A percentile compares a stretch with the other conserved stretches of the same genome.
phyloP scores from a whole-genome alignment of 2,797 vertebrate species.

The Pangasius mekongensis region DNA sequence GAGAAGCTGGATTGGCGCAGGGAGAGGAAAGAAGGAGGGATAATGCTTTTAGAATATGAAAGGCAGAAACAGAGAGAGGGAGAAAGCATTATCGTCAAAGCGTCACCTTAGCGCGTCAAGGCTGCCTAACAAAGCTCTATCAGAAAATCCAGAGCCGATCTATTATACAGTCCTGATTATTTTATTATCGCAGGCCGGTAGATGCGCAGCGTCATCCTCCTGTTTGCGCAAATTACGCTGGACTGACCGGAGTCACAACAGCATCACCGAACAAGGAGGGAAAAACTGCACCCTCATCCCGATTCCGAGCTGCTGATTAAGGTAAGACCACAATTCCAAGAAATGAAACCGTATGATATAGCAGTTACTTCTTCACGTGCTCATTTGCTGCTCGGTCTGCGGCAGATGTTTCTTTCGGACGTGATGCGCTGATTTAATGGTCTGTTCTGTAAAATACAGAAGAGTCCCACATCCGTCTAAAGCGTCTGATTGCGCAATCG shows the following conservation, averaged over 20 bases:
- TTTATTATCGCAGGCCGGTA: constrained; percentile 49
- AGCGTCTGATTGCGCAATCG: constrained; percentile 10
- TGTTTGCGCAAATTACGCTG: constrained; percentile 52
- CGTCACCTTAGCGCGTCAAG: constrained; percentile 78
- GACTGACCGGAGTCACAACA: constrained; percentile 50
- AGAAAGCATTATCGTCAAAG: constrained; percentile 31
- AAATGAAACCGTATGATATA: not conserved
- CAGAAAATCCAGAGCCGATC: constrained; percentile 12
- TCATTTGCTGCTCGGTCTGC: not conserved
- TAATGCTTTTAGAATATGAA: constrained; percentile 34
- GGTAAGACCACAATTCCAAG: constrained; percentile 63
- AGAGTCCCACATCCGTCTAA: not conserved
- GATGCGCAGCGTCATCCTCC: constrained; percentile 59
- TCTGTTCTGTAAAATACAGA: not conserved
- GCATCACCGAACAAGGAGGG: constrained; percentile 42
- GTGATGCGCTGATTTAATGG: not conserved
- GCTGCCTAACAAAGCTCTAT: constrained; percentile 61
- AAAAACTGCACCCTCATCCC: constrained; percentile 37
- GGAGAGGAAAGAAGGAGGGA: constrained; percentile 54
- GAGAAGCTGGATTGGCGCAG: constrained; percentile 45
- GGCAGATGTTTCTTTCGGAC: not conserved
- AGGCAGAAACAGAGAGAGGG: constrained; percentile 36
- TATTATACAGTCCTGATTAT: constrained; percentile 36
- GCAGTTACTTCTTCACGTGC: not conserved
- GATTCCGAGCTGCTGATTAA: constrained; percentile 43